Base-by-base conservation (phyloP, 2,888 invertebrate genomes). In the Clitarchus hookeri region DNA sequence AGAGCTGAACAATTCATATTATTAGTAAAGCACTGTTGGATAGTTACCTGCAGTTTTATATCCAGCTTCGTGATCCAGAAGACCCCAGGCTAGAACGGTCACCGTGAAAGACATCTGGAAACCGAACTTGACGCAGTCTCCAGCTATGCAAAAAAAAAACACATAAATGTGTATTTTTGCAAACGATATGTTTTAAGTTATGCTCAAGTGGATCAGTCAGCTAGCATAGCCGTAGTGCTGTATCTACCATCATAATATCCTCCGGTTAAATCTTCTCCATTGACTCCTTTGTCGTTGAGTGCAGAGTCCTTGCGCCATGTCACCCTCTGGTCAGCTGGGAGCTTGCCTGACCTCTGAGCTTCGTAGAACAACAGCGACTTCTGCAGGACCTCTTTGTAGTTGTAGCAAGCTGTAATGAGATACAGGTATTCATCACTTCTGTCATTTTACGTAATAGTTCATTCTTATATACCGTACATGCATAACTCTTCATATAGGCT, bases 321-420 rank as follows among this genome's bases (percentile, higher is more conserved):
- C 25, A 89, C 84, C 25, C 87, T 85, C 84, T 88, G 87, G 86
- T 87, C 87, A 19, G 85, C 83, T 2, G 88, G 87, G 83, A 89
- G 87, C 3, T 84, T 82, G 2, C 89, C 89, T 12, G 89, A 89
- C 23, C 88, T 84, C 87, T 89, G 88, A 6, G 89, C 88, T 82
- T 89, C 88, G 85, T 89, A 89, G 87, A 89, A 89, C 84, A 89
- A 84, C 80, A 88, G 84, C 6, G 88, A 88, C 85, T 87, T 87
- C 65, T 84, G 82, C 65, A 89, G 84, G 26, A 87, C 88, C 84
- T 88, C 86, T 79, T 77, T 86, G 84, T 88, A 88, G 84, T 88
- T 84, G 84, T 88, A 88, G 82, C 36, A 19, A 79, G 16, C 85
- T 83, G 83, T 16, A 48, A 48, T 16, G 16, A 11, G 16, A 6